Base-by-base conservation (phyloP, 2,113 vertebrate genomes). In the Tympanuchus pallidicinctus region DNA sequence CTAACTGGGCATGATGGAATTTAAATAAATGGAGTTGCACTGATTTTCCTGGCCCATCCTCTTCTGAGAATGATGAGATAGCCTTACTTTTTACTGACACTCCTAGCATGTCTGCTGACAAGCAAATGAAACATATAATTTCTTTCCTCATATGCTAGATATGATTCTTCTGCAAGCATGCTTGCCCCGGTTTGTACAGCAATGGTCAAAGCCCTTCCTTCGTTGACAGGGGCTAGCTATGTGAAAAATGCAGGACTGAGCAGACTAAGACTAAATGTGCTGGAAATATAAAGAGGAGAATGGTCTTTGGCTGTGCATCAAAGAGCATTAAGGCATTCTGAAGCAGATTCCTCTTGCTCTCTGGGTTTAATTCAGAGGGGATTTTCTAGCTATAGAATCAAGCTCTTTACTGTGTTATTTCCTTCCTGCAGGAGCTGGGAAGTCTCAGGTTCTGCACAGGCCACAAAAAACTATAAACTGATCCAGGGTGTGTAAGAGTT, bases 291-390 rank as follows among this genome's bases (percentile, higher is more conserved):
- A 93, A 93, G 77, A 80, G 40, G 15, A 88, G 92, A 94, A 91
- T 84, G 74, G 88, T 92, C 82, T 90, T 92, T 95, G 95, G 88
- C 89, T 88, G 79, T 76, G 75, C 81, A 89, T 95, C 88, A 93
- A 94, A 96, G 80, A 74, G 32, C 34, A 59, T 90, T 90, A 87
- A 94, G 73, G 81, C 73, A 82, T 93, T 93, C 59, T 89, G 87
- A 92, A 89, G 79, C 79, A 97, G 89, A 95, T 94, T 94, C 74
- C n/a, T 90, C 65, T 94, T 82, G 71, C 27, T 91, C 54, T 89
- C 79, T 88, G 82, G 6, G 43, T 93, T 96, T 96, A 89, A 93
- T 93, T 92, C 81, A 81, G 88, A 88, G 54, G 45, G 82, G 86
- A 84, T 88, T 95, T 96, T 91, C 88, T 82, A 95, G 40, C 69